phyloP scores from a whole-genome alignment of 2,888 invertebrate genomes.

The Anodontia alba region DNA sequence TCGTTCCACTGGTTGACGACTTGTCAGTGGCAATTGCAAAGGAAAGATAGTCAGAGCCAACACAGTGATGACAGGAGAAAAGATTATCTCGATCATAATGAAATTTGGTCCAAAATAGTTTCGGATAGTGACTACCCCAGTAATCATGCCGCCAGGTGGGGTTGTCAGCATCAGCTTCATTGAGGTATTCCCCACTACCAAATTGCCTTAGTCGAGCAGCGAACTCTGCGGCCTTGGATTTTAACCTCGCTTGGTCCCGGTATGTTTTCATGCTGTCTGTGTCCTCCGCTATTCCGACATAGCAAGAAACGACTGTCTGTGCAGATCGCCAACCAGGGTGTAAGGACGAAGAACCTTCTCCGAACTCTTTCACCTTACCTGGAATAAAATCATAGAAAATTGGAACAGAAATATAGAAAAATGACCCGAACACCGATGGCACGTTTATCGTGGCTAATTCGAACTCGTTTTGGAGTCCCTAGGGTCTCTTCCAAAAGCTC shows the following conservation, averaged over 20 bases:
- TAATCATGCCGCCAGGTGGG: conserved; percentile 68
- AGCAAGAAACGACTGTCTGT: conserved; percentile 31
- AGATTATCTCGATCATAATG: conserved; percentile 68
- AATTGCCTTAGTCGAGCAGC: conserved; percentile 33
- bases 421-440: too few species aligned
- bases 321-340: conserved; percentile 61
- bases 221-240: conserved; percentile 7
- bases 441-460: too few species aligned
- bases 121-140: conserved; percentile 69
- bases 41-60: conserved; percentile 73
- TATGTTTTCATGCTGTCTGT: background rate
- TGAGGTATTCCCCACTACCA: conserved; percentile 67
- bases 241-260: background rate
- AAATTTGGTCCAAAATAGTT: conserved; percentile 64
- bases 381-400: background rate
- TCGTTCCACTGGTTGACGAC: too few species aligned
- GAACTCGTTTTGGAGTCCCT: too few species aligned
- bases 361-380: conserved; percentile 45
- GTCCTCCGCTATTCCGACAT: background rate
- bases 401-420: too few species aligned
- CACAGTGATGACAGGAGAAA: conserved; percentile 72
- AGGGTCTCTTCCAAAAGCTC: too few species aligned
- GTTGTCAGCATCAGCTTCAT: conserved; percentile 63
- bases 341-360: conserved; percentile 34
- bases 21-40: too few species aligned